Percentiles rank a stretch among this genome's conserved stretches.
Conservation (phyloP, 2,113 vertebrate species). For the Sapayoa aenigma region DNA sequence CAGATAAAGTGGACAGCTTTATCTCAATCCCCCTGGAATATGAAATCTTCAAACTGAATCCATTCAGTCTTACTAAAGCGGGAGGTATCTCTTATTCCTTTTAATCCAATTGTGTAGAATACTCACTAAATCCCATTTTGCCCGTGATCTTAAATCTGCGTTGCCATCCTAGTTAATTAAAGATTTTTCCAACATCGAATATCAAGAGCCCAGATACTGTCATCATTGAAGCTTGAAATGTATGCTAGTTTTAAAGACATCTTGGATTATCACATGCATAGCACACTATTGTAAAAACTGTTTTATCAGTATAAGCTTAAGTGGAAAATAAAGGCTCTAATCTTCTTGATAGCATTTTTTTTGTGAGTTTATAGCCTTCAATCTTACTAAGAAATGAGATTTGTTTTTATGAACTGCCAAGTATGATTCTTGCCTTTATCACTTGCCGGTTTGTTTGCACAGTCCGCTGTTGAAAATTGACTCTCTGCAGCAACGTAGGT, state of each 20-base stretch:
- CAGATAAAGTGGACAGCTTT: conserved; percentile 7
- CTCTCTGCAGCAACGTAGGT: not conserved
- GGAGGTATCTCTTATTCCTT: not conserved
- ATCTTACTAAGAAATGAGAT: conserved; percentile 46
- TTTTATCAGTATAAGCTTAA: conserved; percentile 49
- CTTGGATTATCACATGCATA: conserved; percentile 20
- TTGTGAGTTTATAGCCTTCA: conserved; percentile 39
- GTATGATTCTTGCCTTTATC: not conserved
- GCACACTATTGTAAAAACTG: conserved; percentile 34
- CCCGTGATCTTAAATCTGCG: not conserved
- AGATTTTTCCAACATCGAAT: conserved; percentile 17
- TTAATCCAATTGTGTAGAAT: conserved; percentile 42
- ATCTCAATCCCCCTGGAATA: not conserved
- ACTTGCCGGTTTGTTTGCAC: not conserved
- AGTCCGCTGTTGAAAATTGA: not conserved
- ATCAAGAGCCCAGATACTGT: conserved; percentile 23
- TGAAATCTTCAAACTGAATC: not conserved
- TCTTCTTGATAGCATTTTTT: conserved; percentile 30
- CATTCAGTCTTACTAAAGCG: not conserved
- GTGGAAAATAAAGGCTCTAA: conserved; percentile 59
- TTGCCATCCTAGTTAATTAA: conserved; percentile 35
- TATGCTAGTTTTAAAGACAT: not conserved
- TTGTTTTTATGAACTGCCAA: conserved; percentile 36
- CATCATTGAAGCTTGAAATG: not conserved
- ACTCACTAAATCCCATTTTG: conserved; percentile 32